phyloP scores from a whole-genome alignment of 2,888 invertebrate species.

The Chymomyza fuscimana region DNA sequence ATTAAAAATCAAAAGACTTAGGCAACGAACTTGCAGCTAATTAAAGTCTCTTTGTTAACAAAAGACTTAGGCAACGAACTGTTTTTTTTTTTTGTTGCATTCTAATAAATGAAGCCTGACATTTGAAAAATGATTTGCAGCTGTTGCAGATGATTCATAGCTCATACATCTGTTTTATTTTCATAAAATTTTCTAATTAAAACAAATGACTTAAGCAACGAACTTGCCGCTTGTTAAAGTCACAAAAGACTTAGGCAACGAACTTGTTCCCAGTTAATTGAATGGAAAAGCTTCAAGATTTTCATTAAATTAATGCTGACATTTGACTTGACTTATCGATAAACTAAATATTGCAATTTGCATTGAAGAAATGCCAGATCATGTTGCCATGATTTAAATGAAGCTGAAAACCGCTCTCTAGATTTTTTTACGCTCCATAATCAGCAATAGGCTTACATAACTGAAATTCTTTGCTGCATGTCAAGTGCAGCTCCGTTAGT shows the following conservation, averaged over 20 bases:
- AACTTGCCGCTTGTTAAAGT: slow-evolving; percentile 27
- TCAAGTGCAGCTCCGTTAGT: slow-evolving; percentile 51
- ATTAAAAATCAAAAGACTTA: slow-evolving; percentile 53
- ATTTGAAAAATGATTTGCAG: too few species aligned
- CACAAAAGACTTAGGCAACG: slow-evolving; percentile 47
- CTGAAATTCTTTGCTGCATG: slow-evolving; percentile 68
- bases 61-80: slow-evolving; percentile 51
- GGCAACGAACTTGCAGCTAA: slow-evolving; percentile 52
- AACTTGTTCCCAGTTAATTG: slow-evolving; percentile 15
- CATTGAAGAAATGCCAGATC: slow-evolving; percentile 66
- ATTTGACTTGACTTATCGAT: slow-evolving; percentile 52
- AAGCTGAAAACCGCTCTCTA: not conserved
- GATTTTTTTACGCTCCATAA: slow-evolving; percentile 29
- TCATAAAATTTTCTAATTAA: slow-evolving; percentile 6
- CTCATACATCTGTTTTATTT: not conserved
- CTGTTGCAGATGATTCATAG: too few species aligned
- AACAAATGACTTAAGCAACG: slow-evolving; percentile 48
- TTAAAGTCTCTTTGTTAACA: not conserved
- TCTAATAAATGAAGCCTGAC: too few species aligned
- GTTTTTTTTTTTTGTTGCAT: slow-evolving; percentile 39
- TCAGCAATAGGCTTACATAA: slow-evolving; percentile 47
- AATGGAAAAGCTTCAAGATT: slow-evolving; percentile 17
- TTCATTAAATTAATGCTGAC: slow-evolving; percentile 48
- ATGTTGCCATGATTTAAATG: slow-evolving; percentile 8
- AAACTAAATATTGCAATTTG: slow-evolving; percentile 69